Evolutionary conservation across 2,888 invertebrate genomes (phyloP).

Genomic region (Drosophila flavopinicola): DNA sequence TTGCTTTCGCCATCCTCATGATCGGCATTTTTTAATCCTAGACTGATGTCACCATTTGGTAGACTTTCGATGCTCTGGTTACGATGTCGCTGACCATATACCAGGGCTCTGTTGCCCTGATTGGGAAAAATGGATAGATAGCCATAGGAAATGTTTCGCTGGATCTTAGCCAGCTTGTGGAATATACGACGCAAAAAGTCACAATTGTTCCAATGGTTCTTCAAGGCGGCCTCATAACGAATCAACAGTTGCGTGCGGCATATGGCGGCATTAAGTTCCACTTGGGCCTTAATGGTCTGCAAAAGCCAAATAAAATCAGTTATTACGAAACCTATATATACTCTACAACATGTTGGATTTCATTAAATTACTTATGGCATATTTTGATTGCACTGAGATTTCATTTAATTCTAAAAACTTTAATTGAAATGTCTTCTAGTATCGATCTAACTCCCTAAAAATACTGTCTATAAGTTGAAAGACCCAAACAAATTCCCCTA

Average conservation of each 20-base stretch:
- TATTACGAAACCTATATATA: too few relatives aligned
- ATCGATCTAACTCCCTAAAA: too few relatives aligned
- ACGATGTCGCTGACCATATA: constrained; percentile 83
- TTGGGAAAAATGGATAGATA: constrained; percentile 87
- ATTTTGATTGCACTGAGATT: too few relatives aligned
- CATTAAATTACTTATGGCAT: too few relatives aligned
- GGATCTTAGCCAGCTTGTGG: neutral
- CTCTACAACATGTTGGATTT: too few relatives aligned
- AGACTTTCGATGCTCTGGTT: constrained; percentile 74
- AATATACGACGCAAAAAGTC: constrained; percentile 85
- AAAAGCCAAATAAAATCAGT: too few relatives aligned
- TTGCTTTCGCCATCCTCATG: neutral
- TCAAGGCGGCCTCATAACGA: constrained; percentile 89
- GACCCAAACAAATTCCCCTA: too few relatives aligned
- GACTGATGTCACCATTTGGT: constrained; percentile 70
- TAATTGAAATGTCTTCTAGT: too few relatives aligned
- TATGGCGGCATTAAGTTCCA: constrained; percentile 90
- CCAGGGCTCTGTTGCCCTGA: constrained; percentile 85
- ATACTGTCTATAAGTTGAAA: too few relatives aligned
- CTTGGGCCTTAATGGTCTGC: constrained; percentile 89
- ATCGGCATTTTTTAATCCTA: neutral
- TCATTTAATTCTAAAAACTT: too few relatives aligned
- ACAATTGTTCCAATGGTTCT: constrained; percentile 84
- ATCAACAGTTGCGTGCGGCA: constrained; percentile 89
- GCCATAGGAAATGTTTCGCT: neutral